Percentiles rank a stretch among this genome's conserved stretches.
Evolutionary conservation across 2,113 vertebrate genomes (phyloP).

Genomic region (Craseonycteris thonglongyai): DNA sequence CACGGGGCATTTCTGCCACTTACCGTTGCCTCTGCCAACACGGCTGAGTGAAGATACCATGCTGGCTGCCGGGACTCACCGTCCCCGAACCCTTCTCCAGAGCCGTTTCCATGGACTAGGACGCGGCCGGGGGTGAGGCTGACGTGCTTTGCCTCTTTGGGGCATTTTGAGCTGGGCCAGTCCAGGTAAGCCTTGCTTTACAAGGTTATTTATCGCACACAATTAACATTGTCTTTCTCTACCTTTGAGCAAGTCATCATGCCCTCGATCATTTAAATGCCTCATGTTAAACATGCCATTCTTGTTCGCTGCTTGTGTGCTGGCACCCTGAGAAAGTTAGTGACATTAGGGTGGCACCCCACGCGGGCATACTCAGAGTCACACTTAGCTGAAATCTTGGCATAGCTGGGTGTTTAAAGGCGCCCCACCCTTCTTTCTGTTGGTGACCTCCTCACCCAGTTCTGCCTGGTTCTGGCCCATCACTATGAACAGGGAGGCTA

Average conservation of each 20-base stretch:
- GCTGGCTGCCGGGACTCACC: neutral
- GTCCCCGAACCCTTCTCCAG: neutral
- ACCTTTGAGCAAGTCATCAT: neutral
- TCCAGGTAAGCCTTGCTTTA: neutral
- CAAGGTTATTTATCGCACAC: neutral
- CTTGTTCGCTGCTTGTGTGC: neutral
- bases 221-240: neutral
- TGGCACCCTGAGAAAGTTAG: too few relatives aligned
- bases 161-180: neutral
- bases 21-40: neutral
- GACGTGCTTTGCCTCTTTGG: neutral
- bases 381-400: neutral
- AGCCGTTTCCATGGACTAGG: neutral
- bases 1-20: neutral
- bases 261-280: neutral
- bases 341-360: too few relatives aligned
- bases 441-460: neutral
- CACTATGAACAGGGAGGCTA: neutral
- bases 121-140: neutral
- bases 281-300: neutral
- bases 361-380: neutral
- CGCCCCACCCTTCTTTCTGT: neutral
- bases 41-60: neutral
- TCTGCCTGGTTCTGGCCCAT: neutral
- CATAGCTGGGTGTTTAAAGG: neutral